phyloP scores from a whole-genome alignment of 2,797 vertebrate species.

The Decapterus maruadsi region DNA sequence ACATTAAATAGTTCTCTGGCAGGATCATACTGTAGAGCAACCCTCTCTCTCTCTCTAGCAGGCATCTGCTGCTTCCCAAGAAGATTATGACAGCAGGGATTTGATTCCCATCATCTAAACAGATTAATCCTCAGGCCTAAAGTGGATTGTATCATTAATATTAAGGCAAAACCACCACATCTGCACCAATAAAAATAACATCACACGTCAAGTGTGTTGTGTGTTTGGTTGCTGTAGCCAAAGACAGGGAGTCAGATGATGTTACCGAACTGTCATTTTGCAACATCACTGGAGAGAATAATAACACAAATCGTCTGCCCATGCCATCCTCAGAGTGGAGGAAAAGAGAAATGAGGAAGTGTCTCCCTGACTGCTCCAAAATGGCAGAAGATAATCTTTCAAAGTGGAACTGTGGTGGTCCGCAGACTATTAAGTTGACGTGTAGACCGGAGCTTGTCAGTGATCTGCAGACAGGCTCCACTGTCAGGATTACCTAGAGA shows the following conservation, averaged over 20 bases:
- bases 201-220: slow-evolving; percentile 5
- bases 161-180: slow-evolving; percentile 47
- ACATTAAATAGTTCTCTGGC: not conserved
- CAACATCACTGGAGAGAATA: slow-evolving; percentile 5
- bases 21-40: not conserved
- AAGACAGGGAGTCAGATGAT: slow-evolving; percentile 7
- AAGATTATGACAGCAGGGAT: slow-evolving; percentile 77
- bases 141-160: slow-evolving; percentile 64
- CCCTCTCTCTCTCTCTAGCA: not conserved
- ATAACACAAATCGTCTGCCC: slow-evolving; percentile 12
- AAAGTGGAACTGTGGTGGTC: slow-evolving; percentile 25
- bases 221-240: slow-evolving; percentile 22
- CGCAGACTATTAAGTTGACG: slow-evolving; percentile 29
- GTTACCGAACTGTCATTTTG: too few species aligned
- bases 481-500: not conserved
- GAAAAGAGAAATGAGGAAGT: slow-evolving; percentile 34
- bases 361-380: slow-evolving; percentile 29
- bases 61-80: slow-evolving; percentile 65
- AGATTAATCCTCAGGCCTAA: slow-evolving; percentile 63
- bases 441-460: slow-evolving; percentile 6
- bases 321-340: not conserved
- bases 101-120: slow-evolving; percentile 69
- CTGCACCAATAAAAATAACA: slow-evolving; percentile 45
- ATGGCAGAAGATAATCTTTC: slow-evolving; percentile 51
- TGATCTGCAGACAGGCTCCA: not conserved